Evolutionary conservation across 1,140 invertebrate genomes (phyloP), one percentile per base, ranked within the genome.

Genomic region (Trachelipus rathkii): DNA sequence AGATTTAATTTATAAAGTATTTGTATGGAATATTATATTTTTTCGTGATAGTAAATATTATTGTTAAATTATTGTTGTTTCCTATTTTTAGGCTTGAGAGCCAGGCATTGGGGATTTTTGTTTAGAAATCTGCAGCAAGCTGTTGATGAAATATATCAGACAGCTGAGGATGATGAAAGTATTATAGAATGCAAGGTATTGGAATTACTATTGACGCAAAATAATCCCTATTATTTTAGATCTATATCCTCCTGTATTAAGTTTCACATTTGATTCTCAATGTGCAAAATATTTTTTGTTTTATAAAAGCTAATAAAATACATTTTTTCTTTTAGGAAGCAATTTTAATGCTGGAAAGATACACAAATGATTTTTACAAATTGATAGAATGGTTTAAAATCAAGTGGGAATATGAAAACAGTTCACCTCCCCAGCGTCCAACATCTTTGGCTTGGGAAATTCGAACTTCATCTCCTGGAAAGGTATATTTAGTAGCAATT

Each of bases 371-470:
- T 85, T 97, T 98, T 83, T 92, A 94, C 82, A 94, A 94, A 21
- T 86, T 97, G 5, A 93, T 95, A 69, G 93, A 96, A 84, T 95
- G 94, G 91, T 91, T 97, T 82, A 90, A 92, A 83, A 87, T 97
- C 6, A 95, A 96, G 86, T 95, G 92, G 91, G 93, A 95, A 72
- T 97, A 95, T 84, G 95, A 97, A 84, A 93, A 92, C 84, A 93
- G 94, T 0, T 90, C 93, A 15, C 89, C 90, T 10, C 92, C 92
- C 0, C 89, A 95, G 81, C 87, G 95, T 74, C 93, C 94, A 5
- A 92, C 91, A 67, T 95, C 95, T 21, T 86, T 97, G 70, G 92
- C 95, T 13, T 97, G 95, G 95, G 95, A 97, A 86, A 91, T 97
- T 43, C 87, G 94, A 76, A 97, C 97, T 85, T 95, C 94, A 75